Evolutionary conservation across 1,140 invertebrate species (phyloP).

Genomic region (Bombus pascuorum): DNA sequence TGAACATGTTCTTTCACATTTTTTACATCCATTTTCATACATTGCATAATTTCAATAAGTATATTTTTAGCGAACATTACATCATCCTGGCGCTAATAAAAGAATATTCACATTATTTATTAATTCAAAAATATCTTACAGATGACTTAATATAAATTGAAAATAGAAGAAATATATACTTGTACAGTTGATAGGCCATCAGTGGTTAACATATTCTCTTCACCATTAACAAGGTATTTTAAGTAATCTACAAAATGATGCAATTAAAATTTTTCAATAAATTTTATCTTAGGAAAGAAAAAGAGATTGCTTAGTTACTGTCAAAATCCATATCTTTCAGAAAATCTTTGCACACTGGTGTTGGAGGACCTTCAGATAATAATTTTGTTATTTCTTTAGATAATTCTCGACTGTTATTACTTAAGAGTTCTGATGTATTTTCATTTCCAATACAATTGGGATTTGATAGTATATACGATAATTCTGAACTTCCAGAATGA

Average conservation of each 20-base stretch:
- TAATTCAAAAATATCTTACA: neutral
- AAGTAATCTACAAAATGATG: slow-evolving; percentile 26
- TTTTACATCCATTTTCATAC: slow-evolving; percentile 50
- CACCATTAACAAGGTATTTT: neutral
- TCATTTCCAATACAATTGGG: neutral
- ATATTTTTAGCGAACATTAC: slow-evolving; percentile 65
- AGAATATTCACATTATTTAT: slow-evolving; percentile 19
- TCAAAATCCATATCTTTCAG: slow-evolving; percentile 37
- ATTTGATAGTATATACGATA: slow-evolving; percentile 10
- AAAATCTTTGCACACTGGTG: slow-evolving; percentile 37
- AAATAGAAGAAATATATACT: slow-evolving; percentile 37
- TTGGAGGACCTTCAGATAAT: slow-evolving; percentile 32
- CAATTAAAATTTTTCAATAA: neutral
- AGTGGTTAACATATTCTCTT: slow-evolving; percentile 30
- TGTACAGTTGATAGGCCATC: slow-evolving; percentile 48
- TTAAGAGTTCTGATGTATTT: neutral
- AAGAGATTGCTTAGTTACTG: slow-evolving; percentile 18
- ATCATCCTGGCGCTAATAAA: slow-evolving; percentile 40
- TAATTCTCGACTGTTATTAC: slow-evolving; percentile 37
- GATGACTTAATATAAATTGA: slow-evolving; percentile 3
- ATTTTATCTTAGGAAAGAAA: neutral
- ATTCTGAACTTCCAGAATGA: slow-evolving; percentile 69
- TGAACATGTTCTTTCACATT: slow-evolving; percentile 56
- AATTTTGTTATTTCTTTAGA: slow-evolving; percentile 67
- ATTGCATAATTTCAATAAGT: slow-evolving; percentile 59